Base-by-base conservation (phyloP, 2,888 invertebrate species). In the Matsumyia berberina region DNA sequence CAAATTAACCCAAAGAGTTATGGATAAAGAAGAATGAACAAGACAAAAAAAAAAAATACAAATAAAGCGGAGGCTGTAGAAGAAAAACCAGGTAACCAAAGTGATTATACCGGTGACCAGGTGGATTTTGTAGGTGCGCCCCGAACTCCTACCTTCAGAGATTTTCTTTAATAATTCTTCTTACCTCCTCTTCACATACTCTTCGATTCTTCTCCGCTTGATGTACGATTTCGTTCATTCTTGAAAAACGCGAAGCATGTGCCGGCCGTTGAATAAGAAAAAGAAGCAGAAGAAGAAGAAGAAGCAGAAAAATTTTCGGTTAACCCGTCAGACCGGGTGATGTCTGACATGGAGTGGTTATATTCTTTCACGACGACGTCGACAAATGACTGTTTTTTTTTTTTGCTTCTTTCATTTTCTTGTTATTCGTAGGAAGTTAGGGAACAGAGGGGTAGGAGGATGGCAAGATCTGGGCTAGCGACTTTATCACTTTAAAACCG, bases 1-100 rank as follows among this genome's bases (percentile, higher is more conserved):
- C 88, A 90, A 89, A 90, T 89, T 89, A 90, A 90, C 88, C 87
- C 80, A 42, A 82, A 82, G 82, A 82, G 72, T 82, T 82, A 82
- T 82, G 82, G 82, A 72, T 53, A 49, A 82, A 66, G 72, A 66
- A 72, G 58, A 77, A 70, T 55, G 51, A 37, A 60, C 33, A 44
- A 62, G 53, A 31, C 33, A 37, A 66, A 46, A 53, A 29, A 11
- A 15, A 60, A 29, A 24, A 24, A 24, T 24, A 24, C 1, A 24
- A 24, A 24, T 24, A 24, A 24, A 24, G 24, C 24, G 24, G 51
- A 57, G 76, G 49, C 69, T 62, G 77, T 35, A 77, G 77, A 53
- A 67, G 76, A 53, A 51, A 70, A 55, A 46, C 42, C 70, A 78
- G 60, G 82, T 72, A 77, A 72, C 77, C 70, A 82, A 24, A 77